These are phyloP conservation scores for Neoitamus cyanurus DNA, from an alignment of 2,888 invertebrate genomes.

Conservation along the genomic window DNA sequence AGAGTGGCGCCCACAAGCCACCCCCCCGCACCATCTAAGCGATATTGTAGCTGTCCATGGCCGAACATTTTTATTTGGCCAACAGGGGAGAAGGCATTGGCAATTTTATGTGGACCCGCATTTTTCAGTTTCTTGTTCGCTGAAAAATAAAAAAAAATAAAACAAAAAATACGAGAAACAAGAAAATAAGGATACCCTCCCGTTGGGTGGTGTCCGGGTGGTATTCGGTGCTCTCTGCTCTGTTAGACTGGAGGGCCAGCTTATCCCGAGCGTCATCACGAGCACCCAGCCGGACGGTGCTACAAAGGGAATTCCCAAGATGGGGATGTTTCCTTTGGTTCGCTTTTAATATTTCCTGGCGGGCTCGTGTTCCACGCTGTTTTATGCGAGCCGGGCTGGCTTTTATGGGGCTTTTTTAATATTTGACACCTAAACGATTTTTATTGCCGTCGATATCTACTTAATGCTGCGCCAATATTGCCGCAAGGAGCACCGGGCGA, in stretches of 20 bases:
- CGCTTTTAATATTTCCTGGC: conserved; percentile 25
- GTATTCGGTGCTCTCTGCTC: neutral
- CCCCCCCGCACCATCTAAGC: neutral
- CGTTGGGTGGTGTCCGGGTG: neutral
- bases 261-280: neutral
- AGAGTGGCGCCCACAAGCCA: neutral
- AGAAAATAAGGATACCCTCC: neutral
- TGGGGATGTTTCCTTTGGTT: neutral
- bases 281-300: neutral
- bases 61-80: neutral
- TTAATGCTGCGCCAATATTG: conserved; percentile 24
- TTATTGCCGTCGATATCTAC: conserved; percentile 7
- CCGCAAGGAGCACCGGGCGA: neutral
- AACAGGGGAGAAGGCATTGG: neutral
- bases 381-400: conserved; percentile 4
- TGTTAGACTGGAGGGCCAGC: neutral
- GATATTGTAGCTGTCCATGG: neutral
- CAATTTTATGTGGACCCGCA: conserved; percentile 3
- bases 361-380: neutral
- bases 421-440: conserved; percentile 21
- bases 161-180: neutral
- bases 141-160: neutral
- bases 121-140: conserved; percentile 19
- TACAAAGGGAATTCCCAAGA: neutral
- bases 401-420: conserved; percentile 15